These are phyloP conservation scores for Zygogramma bicolorata DNA, from an alignment of 2,888 invertebrate genomes.

Conservation along the genomic window DNA sequence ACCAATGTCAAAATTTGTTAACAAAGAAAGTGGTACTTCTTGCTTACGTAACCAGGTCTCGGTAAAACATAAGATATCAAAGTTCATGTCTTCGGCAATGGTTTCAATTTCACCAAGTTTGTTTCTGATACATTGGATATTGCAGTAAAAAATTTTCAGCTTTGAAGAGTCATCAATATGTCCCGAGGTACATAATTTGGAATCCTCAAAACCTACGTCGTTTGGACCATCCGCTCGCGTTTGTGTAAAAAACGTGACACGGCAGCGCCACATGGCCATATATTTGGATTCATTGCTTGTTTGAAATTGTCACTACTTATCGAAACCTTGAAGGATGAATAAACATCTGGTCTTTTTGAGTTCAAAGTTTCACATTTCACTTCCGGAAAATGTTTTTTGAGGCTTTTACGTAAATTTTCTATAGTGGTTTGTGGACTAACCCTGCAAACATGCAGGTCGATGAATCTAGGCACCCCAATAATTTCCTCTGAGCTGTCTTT, in stretches of 20 bases:
- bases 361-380: constrained; percentile 4
- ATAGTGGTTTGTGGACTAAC: background rate
- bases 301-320: background rate
- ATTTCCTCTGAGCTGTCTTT: background rate
- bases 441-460: constrained; percentile 15
- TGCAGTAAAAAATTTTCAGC: background rate
- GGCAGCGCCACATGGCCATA: constrained; percentile 8
- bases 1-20: background rate
- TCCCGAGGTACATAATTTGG: background rate
- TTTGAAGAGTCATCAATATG: background rate
- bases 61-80: constrained; percentile 3
- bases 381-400: background rate
- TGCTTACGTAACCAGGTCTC: constrained; percentile 15
- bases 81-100: background rate
- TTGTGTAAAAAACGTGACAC: constrained; percentile 1
- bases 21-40: background rate
- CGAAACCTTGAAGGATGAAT: constrained; percentile 12
- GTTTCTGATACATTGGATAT: constrained; percentile 3
- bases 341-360: constrained; percentile 4
- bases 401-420: background rate
- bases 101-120: constrained; percentile 10
- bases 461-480: background rate
- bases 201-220: background rate
- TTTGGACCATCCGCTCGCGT: background rate
- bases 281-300: constrained; percentile 10